Evolutionary conservation across 2,888 invertebrate genomes (phyloP), one percentile per base, ranked within the genome.

Genomic region (Troides oblongomaculatus): DNA sequence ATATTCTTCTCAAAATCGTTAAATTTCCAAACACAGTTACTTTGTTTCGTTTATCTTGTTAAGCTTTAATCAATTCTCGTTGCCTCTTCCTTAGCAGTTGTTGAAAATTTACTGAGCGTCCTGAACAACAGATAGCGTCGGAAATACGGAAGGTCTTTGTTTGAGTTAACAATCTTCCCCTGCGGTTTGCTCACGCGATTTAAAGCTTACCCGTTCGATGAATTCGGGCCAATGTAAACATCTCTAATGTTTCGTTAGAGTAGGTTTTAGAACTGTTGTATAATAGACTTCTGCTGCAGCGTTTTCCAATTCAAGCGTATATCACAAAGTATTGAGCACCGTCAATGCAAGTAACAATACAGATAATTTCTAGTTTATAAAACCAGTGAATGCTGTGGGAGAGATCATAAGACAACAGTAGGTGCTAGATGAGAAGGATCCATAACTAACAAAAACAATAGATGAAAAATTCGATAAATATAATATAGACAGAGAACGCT

Each of bases 121-220:
- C 23, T 56, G 21, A 10, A 12, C 53, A 64, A 64, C 62, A n/a
- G 50, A 64, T 50, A 36, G 64, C 59, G 30, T 53, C 58, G 60
- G 64, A 64, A 69, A 64, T 68, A 50, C 36, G 43, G 17, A 21
- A 56, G 60, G 64, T 61, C 64, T 64, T 69, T 69, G 68, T 68
- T 68, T 64, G 59, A 64, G 64, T 61, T 64, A 69, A 69, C 69
- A 69, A 69, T 69, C 39, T 64, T 56, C 43, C 60, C 36, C 53
- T 21, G 53, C 60, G 43, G 60, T 46, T 6, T 56, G 61, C 43
- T 69, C 69, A 64, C 69, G 64, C 68, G 69, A 69, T 64, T 46
- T 39, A 57, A 64, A 61, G 53, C 53, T 69, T 56, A 30, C 64
- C 50, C 63, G 57, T 68, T 61, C 53, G 30, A 14, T 14, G 46